phyloP scores from a whole-genome alignment of 2,888 invertebrate species.

The Lasioglossum marginatum region DNA sequence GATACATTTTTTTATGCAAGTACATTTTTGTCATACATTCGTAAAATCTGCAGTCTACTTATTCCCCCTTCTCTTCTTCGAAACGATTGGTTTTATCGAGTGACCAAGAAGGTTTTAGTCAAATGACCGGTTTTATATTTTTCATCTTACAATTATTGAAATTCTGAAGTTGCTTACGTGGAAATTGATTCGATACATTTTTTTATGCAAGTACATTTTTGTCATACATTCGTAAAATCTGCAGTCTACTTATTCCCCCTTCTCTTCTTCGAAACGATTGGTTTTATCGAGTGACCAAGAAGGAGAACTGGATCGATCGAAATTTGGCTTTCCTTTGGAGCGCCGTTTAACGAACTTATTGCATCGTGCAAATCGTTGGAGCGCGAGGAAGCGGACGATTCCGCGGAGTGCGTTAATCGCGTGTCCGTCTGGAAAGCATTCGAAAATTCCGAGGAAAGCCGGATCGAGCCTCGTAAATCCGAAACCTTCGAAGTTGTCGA shows the following conservation, averaged over 20 bases:
- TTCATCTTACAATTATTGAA: no score
- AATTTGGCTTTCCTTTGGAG: neutral
- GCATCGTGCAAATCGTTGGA: neutral
- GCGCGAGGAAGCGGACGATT: neutral
- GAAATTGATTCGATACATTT: no score
- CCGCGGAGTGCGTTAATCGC: neutral
- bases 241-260: neutral
- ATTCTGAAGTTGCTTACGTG: no score
- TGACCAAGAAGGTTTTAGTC: no score
- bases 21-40: no score
- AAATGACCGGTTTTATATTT: no score
- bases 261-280: neutral
- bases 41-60: neutral
- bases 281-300: neutral
- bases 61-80: neutral
- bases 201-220: no score
- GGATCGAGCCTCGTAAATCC: neutral
- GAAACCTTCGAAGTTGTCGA: conserved; percentile 10
- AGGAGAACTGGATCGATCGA: neutral
- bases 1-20: no score
- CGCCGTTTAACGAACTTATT: neutral
- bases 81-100: neutral
- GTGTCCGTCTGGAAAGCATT: neutral
- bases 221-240: no score
- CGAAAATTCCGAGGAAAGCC: conserved; percentile 15